Evolutionary conservation across 2,113 vertebrate genomes (phyloP).

Genomic region (Eubucco bourcierii): DNA sequence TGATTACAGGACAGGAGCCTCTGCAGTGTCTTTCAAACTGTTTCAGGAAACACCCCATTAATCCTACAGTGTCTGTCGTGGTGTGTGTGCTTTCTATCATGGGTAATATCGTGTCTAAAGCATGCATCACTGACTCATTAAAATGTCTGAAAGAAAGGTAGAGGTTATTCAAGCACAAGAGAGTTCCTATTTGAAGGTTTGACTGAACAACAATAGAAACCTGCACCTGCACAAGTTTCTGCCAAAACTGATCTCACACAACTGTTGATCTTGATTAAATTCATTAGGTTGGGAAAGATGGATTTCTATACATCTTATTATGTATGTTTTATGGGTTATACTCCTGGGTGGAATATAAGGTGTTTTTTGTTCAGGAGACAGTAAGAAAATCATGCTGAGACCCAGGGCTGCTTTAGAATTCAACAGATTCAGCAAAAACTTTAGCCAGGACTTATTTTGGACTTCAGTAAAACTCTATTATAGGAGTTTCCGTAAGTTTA

Average conservation of each 20-base stretch:
- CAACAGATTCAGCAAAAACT: constrained; percentile 63
- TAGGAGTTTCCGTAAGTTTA: constrained; percentile 62
- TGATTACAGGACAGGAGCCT: background rate
- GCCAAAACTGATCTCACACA: constrained; percentile 69
- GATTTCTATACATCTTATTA: constrained; percentile 58
- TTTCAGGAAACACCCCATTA: rapidly evolving
- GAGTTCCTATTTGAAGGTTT: constrained; percentile 57
- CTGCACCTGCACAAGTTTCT: constrained; percentile 58
- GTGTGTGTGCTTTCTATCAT: background rate
- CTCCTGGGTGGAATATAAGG: constrained; percentile 59
- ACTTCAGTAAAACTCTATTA: constrained; percentile 59
- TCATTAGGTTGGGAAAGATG: constrained; percentile 43
- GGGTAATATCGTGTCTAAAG: background rate
- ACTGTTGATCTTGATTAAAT: constrained; percentile 59
- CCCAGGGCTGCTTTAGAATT: constrained; percentile 58
- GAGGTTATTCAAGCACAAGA: constrained; percentile 46
- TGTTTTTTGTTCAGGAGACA: constrained; percentile 55
- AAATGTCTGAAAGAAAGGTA: constrained; percentile 7
- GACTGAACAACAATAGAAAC: constrained; percentile 47
- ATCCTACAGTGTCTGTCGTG: background rate
- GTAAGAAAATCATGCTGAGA: constrained; percentile 60
- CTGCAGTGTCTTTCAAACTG: background rate
- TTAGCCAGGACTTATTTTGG: constrained; percentile 58
- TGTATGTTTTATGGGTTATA: constrained; percentile 48
- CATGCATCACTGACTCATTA: background rate